A percentile compares a stretch with the other conserved stretches of the same genome.
Evolutionary conservation across 2,888 invertebrate species (phyloP).

Genomic region (Meganola albula): DNA sequence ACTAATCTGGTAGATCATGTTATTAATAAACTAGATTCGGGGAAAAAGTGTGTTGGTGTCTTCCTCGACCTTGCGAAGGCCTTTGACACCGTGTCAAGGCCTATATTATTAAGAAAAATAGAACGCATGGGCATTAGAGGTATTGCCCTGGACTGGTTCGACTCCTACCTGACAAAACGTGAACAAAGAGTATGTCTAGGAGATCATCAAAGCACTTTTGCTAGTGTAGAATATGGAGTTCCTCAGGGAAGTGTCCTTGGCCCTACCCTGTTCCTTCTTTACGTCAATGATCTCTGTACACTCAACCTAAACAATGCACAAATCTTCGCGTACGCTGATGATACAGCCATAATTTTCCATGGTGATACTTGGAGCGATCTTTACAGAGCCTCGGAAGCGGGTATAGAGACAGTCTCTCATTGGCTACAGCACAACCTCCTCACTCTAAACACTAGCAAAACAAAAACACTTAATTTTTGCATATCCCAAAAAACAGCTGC

Average conservation of each 20-base stretch:
- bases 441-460: too few species aligned
- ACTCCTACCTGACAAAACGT: background rate
- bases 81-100: too few species aligned
- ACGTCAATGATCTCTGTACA: background rate
- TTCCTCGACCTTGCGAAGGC: too few species aligned
- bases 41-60: too few species aligned
- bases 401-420: too few species aligned
- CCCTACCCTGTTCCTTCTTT: background rate
- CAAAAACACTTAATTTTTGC: too few species aligned
- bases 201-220: background rate
- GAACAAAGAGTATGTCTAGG: background rate
- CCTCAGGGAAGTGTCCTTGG: slow-evolving; percentile 1
- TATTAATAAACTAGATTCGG: background rate
- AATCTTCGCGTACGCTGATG: slow-evolving; percentile 1
- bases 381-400: background rate
- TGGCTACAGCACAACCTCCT: too few species aligned
- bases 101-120: too few species aligned
- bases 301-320: background rate
- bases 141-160: background rate
- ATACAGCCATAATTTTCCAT: background rate
- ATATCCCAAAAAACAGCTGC: too few species aligned
- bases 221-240: background rate
- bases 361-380: background rate
- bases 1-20: too few species aligned
- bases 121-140: too few species aligned